Base-by-base conservation (phyloP, 30 jellyfish, hydroid and myxozoan species). In the Morbakka virulenta region DNA sequence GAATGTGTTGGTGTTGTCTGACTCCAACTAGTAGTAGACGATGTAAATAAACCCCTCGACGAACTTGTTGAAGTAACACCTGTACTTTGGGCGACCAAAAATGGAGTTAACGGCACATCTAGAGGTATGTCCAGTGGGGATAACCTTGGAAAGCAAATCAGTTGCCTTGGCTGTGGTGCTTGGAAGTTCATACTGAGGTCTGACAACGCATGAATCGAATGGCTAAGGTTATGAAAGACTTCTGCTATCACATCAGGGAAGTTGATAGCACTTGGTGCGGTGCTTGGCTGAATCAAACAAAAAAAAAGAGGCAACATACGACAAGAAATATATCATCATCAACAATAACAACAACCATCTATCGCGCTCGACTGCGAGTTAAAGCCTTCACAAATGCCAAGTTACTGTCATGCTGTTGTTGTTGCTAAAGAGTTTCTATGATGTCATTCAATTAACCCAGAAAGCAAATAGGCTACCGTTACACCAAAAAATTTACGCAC, bases 181-280 rank as follows among this genome's bases (percentile, higher is more conserved):
- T 85, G 93, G 87, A 84, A 80, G 63, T 92, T 92, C 79, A 85
- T 72, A 2, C 96, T 75, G 67, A 92, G 81, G 86, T 92, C 98
- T 21, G 98, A 92, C 74, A 92, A 32, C 20, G 98, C 95, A 81
- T 92, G 98, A 28, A 92, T 63, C 3, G 89, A 83, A 52, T 92
- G 98, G 66, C 96, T 85, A 70, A 92, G 32, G 80, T 73, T 87
- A 72, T 92, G 98, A 34, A 92, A 80, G 4, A 92, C 72, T 50
- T 92, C 98, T 1, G 98, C 96, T 1, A 92, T 67, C 11, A 82
- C 89, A 67, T 85, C 96, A 21, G 98, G 95, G 6, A 92, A 84
- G 64, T 23, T 36, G 53, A 82, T 95, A 70, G 83, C 95, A 32
- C n/a, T n/a, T n/a, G 24, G n/a, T 23, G 87, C 72, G 27, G 50